Evolutionary conservation across 1,140 invertebrate species (phyloP).

Genomic region (Drosophila biarmipes): DNA sequence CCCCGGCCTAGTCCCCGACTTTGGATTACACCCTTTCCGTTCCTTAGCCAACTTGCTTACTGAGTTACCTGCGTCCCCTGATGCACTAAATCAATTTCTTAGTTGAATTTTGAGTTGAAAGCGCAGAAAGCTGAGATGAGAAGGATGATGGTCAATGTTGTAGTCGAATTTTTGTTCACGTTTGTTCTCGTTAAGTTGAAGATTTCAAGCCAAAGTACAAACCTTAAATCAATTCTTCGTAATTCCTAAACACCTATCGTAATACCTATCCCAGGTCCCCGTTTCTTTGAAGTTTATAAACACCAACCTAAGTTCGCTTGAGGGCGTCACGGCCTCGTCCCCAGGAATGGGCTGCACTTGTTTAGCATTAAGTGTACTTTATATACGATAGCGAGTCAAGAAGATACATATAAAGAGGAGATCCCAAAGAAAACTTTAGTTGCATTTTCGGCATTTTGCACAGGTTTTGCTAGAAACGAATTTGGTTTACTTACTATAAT

Average conservation of each 20-base stretch:
- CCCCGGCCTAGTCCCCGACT: neutral
- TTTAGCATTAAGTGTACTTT: constrained; percentile 47
- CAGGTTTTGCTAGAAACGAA: constrained; percentile 80
- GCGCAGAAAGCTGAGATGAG: constrained; percentile 31
- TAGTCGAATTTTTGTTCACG: constrained; percentile 82
- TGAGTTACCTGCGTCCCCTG: constrained; percentile 69
- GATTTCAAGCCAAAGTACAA: constrained; percentile 82
- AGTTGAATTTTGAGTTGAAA: constrained; percentile 76
- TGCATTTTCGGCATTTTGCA: constrained; percentile 53
- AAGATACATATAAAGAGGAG: constrained; percentile 23
- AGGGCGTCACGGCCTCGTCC: constrained; percentile 19
- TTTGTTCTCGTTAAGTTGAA: constrained; percentile 80
- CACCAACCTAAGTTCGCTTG: constrained; percentile 29
- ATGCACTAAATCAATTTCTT: constrained; percentile 79
- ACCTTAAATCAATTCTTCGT: constrained; percentile 78
- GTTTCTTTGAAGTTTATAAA: constrained; percentile 10
- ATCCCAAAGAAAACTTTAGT: constrained; percentile 30
- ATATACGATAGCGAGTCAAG: constrained; percentile 19
- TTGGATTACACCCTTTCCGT: constrained; percentile 15
- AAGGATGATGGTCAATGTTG: constrained; percentile 60
- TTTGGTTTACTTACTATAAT: constrained; percentile 52
- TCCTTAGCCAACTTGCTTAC: constrained; percentile 75
- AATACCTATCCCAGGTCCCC: constrained; percentile 21
- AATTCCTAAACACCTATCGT: constrained; percentile 65
- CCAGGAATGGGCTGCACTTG: constrained; percentile 46